Percentiles rank a stretch among this genome's conserved stretches.
These are phyloP conservation scores for Moxostoma hubbsi DNA, from an alignment of 2,797 vertebrate genomes.

Conservation along the genomic window DNA sequence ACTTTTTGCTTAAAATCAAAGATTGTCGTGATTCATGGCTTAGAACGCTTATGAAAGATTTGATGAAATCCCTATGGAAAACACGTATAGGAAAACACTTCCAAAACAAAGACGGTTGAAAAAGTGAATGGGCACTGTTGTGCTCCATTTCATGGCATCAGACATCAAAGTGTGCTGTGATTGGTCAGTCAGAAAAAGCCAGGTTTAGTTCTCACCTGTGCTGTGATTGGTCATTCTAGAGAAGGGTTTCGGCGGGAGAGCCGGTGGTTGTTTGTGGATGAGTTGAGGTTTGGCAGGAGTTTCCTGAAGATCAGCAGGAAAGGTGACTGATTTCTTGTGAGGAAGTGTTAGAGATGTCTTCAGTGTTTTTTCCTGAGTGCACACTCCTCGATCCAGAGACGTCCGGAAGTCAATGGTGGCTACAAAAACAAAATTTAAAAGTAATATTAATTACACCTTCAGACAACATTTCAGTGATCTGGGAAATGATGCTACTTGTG, in stretches of 20 bases:
- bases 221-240: constrained; percentile 93
- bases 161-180: neutral
- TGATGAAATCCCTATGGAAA: no score
- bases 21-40: no score
- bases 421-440: constrained; percentile 58
- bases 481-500: no score
- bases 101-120: no score
- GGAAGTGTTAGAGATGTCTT: constrained; percentile 90
- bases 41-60: no score
- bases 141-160: no score
- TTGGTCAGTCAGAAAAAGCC: neutral
- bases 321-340: constrained; percentile 89
- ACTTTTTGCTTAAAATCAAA: no score
- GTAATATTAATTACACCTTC: neutral
- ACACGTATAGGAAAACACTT: no score
- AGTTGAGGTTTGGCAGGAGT: constrained; percentile 88
- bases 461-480: no score
- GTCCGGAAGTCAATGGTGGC: constrained; percentile 90
- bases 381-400: constrained; percentile 85
- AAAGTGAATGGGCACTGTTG: no score
- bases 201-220: constrained; percentile 81
- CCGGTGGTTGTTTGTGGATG: constrained; percentile 96
- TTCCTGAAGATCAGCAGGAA: constrained; percentile 90
- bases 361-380: constrained; percentile 88
- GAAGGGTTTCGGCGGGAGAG: constrained; percentile 97